A percentile compares a stretch with the other conserved stretches of the same genome.
phyloP scores from a whole-genome alignment of 2,888 invertebrate species.

The Nematopogon swammerdamellus region DNA sequence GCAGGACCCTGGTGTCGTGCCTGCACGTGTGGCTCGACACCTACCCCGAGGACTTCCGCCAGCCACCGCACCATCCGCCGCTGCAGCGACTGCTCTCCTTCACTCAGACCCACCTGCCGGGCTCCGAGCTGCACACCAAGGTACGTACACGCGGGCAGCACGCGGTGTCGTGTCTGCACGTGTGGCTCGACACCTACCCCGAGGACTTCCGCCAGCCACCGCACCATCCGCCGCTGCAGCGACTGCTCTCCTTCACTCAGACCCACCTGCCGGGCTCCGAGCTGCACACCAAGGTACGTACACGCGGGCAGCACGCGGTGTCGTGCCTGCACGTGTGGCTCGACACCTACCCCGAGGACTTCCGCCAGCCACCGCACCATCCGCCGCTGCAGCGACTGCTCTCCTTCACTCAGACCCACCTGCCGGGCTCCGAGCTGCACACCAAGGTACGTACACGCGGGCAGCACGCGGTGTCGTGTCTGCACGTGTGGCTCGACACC shows the following conservation, averaged over 20 bases:
- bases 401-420: slow-evolving; percentile 77
- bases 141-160: slow-evolving; percentile 55
- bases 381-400: slow-evolving; percentile 77
- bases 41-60: slow-evolving; percentile 92
- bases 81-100: slow-evolving; percentile 83
- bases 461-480: slow-evolving; percentile 78
- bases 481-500: slow-evolving; percentile 97
- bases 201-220: slow-evolving; percentile 89
- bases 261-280: slow-evolving; percentile 81
- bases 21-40: slow-evolving; percentile 97
- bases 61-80: slow-evolving; percentile 73
- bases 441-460: slow-evolving; percentile 50
- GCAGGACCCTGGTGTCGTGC: slow-evolving; percentile 81
- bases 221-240: slow-evolving; percentile 72
- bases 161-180: slow-evolving; percentile 85
- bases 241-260: slow-evolving; percentile 82
- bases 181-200: slow-evolving; percentile 97
- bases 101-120: slow-evolving; percentile 76
- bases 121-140: slow-evolving; percentile 80
- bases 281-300: slow-evolving; percentile 64
- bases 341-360: slow-evolving; percentile 96
- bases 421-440: slow-evolving; percentile 84
- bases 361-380: slow-evolving; percentile 76
- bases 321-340: slow-evolving; percentile 95
- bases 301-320: slow-evolving; percentile 68